These are phyloP conservation scores for Acrocephalus kingi DNA, from an alignment of 2,113 vertebrate species.

Conservation along the genomic window DNA sequence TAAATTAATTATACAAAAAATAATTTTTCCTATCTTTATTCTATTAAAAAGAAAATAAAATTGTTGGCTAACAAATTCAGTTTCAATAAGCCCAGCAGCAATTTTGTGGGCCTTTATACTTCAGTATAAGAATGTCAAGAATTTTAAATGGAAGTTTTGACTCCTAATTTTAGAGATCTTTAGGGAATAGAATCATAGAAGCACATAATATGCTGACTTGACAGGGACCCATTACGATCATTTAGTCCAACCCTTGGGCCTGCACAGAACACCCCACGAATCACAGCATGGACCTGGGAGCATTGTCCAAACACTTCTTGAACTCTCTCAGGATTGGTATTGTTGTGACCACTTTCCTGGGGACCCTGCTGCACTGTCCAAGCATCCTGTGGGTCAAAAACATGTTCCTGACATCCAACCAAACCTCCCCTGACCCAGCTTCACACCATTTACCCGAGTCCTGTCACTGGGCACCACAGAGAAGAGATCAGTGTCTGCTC, in stretches of 20 bases:
- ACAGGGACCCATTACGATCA: background rate
- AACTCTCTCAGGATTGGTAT: background rate
- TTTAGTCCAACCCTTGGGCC: background rate
- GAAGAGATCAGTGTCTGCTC: background rate
- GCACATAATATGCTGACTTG: background rate
- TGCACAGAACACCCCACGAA: background rate
- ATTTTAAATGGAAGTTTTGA: background rate
- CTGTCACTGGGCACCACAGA: background rate
- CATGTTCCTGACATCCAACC: background rate
- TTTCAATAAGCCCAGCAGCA: background rate
- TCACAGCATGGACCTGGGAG: background rate
- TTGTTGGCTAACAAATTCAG: background rate
- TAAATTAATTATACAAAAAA: background rate
- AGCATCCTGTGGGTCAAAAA: background rate
- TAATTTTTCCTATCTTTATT: background rate
- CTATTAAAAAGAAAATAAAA: background rate
- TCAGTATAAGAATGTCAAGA: background rate
- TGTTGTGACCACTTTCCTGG: background rate
- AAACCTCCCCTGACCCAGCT: background rate
- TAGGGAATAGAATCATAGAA: background rate
- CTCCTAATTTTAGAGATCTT: background rate
- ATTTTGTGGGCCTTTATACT: background rate
- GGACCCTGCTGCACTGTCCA: background rate
- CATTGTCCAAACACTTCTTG: background rate
- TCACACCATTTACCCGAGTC: fast-evolving